phyloP scores from a whole-genome alignment of 2,113 vertebrate genomes.

The Pygoscelis adeliae region DNA sequence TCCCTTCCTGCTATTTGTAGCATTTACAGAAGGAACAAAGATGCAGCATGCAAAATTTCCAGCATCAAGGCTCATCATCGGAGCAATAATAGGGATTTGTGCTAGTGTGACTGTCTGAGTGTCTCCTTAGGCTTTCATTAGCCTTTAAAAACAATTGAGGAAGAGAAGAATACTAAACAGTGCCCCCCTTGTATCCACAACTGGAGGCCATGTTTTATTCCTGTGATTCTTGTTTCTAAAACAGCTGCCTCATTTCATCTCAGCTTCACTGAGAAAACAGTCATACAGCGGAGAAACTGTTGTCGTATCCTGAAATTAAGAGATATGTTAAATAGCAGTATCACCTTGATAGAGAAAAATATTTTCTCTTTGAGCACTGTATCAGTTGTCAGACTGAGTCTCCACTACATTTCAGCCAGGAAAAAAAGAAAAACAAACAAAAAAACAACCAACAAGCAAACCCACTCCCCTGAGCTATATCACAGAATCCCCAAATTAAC shows the following conservation, averaged over 20 bases:
- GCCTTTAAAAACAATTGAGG: background rate
- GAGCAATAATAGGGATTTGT: background rate
- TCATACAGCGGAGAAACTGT: background rate
- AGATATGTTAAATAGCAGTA: background rate
- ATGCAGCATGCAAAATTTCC: background rate
- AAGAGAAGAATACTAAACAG: background rate
- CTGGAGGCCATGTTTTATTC: background rate
- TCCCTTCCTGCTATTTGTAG: conserved; percentile 36
- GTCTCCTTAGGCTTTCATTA: background rate
- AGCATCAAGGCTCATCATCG: background rate
- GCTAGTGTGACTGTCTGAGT: background rate
- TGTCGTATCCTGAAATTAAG: background rate
- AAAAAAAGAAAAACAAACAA: background rate
- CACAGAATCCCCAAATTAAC: background rate
- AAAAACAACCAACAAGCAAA: background rate
- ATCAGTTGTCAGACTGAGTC: background rate
- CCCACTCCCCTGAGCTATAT: background rate
- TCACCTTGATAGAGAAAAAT: background rate
- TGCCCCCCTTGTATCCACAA: background rate
- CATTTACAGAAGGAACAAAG: conserved; percentile 1
- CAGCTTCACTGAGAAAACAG: background rate
- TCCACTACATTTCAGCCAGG: background rate
- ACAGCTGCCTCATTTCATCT: background rate
- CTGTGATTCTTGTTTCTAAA: background rate
- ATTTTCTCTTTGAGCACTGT: background rate